phyloP scores from a whole-genome alignment of 2,113 vertebrate genomes.

The Chamaetylas fuelleborni region DNA sequence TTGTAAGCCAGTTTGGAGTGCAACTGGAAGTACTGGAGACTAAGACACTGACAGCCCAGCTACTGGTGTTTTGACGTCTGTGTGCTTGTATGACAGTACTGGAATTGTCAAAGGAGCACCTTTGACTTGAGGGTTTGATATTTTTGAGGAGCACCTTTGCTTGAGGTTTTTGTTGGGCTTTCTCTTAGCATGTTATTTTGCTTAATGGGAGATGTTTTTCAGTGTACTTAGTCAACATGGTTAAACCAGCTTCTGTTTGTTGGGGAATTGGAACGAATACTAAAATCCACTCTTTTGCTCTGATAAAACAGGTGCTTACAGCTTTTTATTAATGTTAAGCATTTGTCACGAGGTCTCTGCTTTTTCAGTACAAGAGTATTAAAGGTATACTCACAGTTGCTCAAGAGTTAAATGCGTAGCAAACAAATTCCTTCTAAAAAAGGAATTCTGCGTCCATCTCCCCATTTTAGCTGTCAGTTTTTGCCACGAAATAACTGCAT shows the following conservation, averaged over 20 bases:
- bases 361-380: neutral
- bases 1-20: neutral
- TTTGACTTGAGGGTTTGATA: neutral
- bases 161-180: neutral
- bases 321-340: neutral
- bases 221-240: neutral
- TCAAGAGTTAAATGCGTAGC: neutral
- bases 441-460: neutral
- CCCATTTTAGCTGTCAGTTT: neutral
- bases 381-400: neutral
- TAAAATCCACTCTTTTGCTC: neutral
- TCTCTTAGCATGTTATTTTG: neutral
- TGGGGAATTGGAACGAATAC: neutral
- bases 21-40: neutral
- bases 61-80: neutral
- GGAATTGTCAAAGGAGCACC: neutral
- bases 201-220: neutral
- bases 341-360: neutral
- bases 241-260: neutral
- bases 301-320: neutral
- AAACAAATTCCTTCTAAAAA: neutral
- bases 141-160: neutral
- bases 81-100: rapidly evolving
- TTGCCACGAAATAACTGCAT: neutral
- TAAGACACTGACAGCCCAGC: neutral